Percentiles rank a stretch among this genome's conserved stretches.
Evolutionary conservation across 1,140 invertebrate genomes (phyloP).

Genomic region (Drosophila nikananu): DNA sequence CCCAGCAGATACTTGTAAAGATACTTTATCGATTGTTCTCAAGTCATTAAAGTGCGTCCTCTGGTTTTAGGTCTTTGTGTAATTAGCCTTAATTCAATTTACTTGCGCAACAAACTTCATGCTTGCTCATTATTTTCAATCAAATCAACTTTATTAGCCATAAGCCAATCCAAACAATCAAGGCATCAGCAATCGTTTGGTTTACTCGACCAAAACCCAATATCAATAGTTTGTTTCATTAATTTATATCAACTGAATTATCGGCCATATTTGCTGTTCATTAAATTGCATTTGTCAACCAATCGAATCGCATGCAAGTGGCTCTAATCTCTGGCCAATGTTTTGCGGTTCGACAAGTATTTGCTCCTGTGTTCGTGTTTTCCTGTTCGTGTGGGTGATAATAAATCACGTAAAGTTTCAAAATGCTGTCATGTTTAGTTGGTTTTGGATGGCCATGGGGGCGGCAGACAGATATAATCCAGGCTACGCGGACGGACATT

Average conservation of each 20-base stretch:
- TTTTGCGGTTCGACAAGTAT: constrained; percentile 69
- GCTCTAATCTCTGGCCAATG: constrained; percentile 72
- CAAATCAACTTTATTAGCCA: constrained; percentile 8
- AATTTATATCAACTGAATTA: constrained; percentile 72
- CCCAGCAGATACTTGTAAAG: not conserved
- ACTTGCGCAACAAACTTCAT: not conserved
- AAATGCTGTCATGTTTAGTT: constrained; percentile 82
- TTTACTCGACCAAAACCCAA: constrained; percentile 43
- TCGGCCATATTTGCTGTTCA: constrained; percentile 76
- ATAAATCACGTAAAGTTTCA: constrained; percentile 83
- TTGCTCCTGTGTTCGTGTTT: constrained; percentile 35
- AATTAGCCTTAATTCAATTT: constrained; percentile 18
- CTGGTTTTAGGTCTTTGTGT: not conserved
- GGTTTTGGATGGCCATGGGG: constrained; percentile 59
- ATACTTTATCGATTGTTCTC: not conserved
- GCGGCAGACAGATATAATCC: constrained; percentile 17
- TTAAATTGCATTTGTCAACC: constrained; percentile 78
- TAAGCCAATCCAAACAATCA: constrained; percentile 26
- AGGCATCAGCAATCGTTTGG: constrained; percentile 31
- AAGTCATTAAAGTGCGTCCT: not conserved
- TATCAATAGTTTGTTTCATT: constrained; percentile 60
- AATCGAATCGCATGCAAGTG: constrained; percentile 46
- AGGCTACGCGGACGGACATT: constrained; percentile 38
- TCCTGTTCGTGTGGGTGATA: constrained; percentile 63
- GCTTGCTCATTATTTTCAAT: constrained; percentile 25